Percentiles rank a stretch among this genome's conserved stretches.
Conservation (phyloP, 2,113 vertebrate genomes). For the Myrmophylax atrothorax region DNA sequence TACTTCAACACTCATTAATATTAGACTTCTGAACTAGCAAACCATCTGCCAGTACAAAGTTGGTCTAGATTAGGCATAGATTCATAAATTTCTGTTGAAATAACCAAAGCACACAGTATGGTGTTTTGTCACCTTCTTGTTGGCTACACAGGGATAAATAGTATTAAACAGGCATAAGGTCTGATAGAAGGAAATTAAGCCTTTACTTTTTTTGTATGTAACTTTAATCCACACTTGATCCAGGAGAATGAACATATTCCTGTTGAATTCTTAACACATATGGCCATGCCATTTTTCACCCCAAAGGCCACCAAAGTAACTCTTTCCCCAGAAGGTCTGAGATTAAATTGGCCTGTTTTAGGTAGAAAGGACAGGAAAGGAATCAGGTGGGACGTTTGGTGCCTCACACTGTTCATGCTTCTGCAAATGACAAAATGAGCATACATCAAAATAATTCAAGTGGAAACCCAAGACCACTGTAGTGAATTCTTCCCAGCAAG, state of each 20-base stretch:
- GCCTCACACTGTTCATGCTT: not conserved
- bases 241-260: not conserved
- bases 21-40: not conserved
- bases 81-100: not conserved
- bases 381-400: not conserved
- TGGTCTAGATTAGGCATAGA: not conserved
- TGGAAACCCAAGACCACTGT: not conserved
- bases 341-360: not conserved
- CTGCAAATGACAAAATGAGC: not conserved
- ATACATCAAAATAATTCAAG: not conserved
- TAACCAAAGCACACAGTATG: not conserved
- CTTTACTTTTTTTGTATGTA: not conserved
- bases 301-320: not conserved
- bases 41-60: not conserved
- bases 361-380: not conserved
- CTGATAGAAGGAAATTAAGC: not conserved
- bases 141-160: not conserved
- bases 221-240: not conserved
- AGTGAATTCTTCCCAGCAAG: not conserved
- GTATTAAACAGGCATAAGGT: not conserved
- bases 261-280: not conserved
- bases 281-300: not conserved
- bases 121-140: not conserved
- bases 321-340: not conserved
- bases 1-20: not conserved